Conservation (phyloP, 2,888 invertebrate species). For the Archips crataeganus region DNA sequence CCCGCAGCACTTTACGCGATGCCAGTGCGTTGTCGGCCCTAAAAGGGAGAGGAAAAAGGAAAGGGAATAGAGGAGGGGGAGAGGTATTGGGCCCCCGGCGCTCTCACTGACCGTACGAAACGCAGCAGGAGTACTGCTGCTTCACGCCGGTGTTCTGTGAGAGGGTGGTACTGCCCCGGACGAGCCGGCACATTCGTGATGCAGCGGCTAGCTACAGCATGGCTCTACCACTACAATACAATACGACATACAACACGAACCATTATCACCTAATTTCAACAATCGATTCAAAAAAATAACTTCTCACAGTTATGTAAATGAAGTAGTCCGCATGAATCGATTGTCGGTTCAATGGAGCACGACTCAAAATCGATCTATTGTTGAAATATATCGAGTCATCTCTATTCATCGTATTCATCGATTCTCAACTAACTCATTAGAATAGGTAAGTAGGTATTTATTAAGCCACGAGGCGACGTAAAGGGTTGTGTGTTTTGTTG, state of each 20-base stretch:
- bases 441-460: conserved; percentile 22
- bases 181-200: no score
- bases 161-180: no score
- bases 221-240: no score
- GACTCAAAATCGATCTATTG: conserved; percentile 39
- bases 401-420: conserved; percentile 38
- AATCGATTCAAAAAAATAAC: conserved; percentile 23
- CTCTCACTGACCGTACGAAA: no score
- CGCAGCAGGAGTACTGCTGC: no score
- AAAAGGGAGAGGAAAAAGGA: no score
- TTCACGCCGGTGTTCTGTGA: no score
- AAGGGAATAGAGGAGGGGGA: no score
- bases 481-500: background rate
- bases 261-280: conserved; percentile 29
- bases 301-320: conserved; percentile 37
- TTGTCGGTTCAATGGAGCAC: conserved; percentile 29
- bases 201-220: no score
- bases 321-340: conserved; percentile 33
- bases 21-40: no score
- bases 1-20: no score
- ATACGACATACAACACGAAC: conserved; percentile 10
- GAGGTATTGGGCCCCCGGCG: no score
- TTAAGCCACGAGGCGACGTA: background rate
- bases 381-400: conserved; percentile 41
- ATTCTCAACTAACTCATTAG: conserved; percentile 11